Evolutionary conservation across 2,113 vertebrate species (phyloP), one percentile per base, ranked within the genome.

Genomic region (Empidonax traillii): DNA sequence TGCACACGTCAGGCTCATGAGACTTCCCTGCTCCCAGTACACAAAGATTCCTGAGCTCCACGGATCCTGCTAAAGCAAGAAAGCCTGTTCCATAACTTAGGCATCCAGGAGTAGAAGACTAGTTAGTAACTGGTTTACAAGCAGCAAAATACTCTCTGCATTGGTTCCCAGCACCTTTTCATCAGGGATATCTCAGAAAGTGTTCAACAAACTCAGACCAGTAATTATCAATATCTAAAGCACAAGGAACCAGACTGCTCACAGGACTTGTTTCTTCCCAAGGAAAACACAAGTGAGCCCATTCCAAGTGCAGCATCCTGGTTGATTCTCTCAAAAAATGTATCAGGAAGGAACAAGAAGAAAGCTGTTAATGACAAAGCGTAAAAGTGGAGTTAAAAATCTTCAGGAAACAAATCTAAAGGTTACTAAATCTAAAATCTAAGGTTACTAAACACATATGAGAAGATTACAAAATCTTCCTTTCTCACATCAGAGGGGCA

Each of bases 221-320:
- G 35, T 15, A 41, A 16, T 33, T 41, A 37, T 8, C 37, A n/a
- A 5, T 16, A 8, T 1, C 39, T 20, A 30, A 75, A 83, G 55
- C 3, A n/a, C 49, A 21, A 56, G 55, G n/a, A 11, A 9, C 7
- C 53, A 52, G 41, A 6, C 9, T 65, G 33, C 14, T 51, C 3
- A 3, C 6, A 35, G 24, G 1, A 13, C 8, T 46, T 1, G 0
- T 15, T n/a, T 41, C 41, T 33, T 43, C 44, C 68, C 74, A 17
- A 49, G 63, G 16, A 49, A 47, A 71, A 80, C 0, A 1, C 30
- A 43, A 49, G 22, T 4, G 55, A 56, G 76, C 41, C 62, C 18
- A 0, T 71, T 75, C 39, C 15, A 11, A 73, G 24, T 9, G 28
- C 71, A 68, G 20, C 33, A 43, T 3, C 56, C 63, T 9, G 4